Evolutionary conservation across 2,888 invertebrate genomes (phyloP), one percentile per base, ranked within the genome.

Genomic region (Lysandra coridon): DNA sequence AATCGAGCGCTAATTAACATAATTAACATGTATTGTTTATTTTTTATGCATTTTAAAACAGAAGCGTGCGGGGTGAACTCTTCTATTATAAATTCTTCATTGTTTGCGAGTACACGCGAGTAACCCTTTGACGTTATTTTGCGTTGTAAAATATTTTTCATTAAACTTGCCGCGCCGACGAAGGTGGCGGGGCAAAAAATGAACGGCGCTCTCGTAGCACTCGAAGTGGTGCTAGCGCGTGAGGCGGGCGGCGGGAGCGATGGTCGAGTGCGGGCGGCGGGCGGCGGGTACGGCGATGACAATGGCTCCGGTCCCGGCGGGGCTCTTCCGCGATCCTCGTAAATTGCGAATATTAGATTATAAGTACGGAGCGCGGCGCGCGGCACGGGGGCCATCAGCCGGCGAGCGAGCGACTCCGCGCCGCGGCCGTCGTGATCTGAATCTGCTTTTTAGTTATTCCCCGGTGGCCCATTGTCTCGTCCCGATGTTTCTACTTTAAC

Each of bases 341-440:
- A 93, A 93, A 94, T 94, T 94, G 92, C 92, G 92, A 93, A 93
- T 94, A 94, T 94, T 94, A 94, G 93, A 94, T 94, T 93, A 94
- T 93, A 93, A 94, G 93, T 92, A 91, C 91, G 91, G 90, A 89
- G 88, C 91, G 93, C 90, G 91, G 88, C 91, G 93, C 91, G 93
- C 90, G 92, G 91, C 88, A 83, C 87, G 84, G 92, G 92, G 89
- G 88, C 92, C 90, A 92, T 93, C 92, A 91, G 86, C 87, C 87
- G 90, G 91, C 91, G 90, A 92, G 90, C 92, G 90, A 91, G 89
- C 88, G 90, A 90, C 84, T 91, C 91, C 89, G 88, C 90, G 87
- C 86, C 85, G 86, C 84, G 87, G 88, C 91, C 84, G 87, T 88
- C 91, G 92, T 92, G 92, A 92, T 92, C 91, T 90, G 92, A 93